Conservation (phyloP, 2,797 vertebrate species). For the Rhyacichthys aspro region DNA sequence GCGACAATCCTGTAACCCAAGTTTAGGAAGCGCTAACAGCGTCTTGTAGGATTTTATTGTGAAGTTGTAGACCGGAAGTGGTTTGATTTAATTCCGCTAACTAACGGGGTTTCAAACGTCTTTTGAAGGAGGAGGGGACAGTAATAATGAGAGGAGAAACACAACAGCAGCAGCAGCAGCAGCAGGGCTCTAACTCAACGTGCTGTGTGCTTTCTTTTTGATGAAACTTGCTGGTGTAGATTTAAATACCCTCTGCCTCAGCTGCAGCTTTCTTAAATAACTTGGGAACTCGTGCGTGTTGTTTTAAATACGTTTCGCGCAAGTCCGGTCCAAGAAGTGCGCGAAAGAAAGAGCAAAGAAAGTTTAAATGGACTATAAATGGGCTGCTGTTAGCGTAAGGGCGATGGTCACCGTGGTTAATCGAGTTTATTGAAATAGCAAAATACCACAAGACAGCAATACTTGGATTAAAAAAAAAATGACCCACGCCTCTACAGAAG, state of each 20-base stretch:
- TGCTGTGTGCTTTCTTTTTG: constrained; percentile 31
- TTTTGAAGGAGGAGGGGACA: constrained; percentile 41
- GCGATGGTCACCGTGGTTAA: constrained; percentile 2
- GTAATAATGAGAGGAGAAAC: constrained; percentile 53
- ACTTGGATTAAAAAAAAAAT: neutral
- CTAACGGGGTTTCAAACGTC: neutral
- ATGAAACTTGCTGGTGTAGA: constrained; percentile 20
- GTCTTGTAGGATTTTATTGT: constrained; percentile 26
- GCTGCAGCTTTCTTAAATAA: neutral
- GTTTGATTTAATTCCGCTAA: fast-evolving
- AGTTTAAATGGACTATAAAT: constrained; percentile 68
- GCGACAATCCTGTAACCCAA: too few relatives aligned
- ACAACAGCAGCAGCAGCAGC: constrained; percentile 47
- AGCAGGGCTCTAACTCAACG: constrained; percentile 35
- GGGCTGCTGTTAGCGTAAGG: constrained; percentile 26
- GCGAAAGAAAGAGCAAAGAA: constrained; percentile 17
- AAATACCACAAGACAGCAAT: constrained; percentile 23
- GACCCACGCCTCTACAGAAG: constrained; percentile 20
- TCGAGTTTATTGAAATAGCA: constrained; percentile 29
- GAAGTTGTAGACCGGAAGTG: constrained; percentile 36
- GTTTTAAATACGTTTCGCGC: constrained; percentile 24
- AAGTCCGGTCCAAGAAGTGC: constrained; percentile 49
- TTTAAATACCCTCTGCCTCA: constrained; percentile 10
- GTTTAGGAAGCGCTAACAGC: too few relatives aligned
- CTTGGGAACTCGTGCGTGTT: neutral